Evolutionary conservation across 2,888 invertebrate species (phyloP), one percentile per base, ranked within the genome.

Genomic region (Xanthia icteritia): DNA sequence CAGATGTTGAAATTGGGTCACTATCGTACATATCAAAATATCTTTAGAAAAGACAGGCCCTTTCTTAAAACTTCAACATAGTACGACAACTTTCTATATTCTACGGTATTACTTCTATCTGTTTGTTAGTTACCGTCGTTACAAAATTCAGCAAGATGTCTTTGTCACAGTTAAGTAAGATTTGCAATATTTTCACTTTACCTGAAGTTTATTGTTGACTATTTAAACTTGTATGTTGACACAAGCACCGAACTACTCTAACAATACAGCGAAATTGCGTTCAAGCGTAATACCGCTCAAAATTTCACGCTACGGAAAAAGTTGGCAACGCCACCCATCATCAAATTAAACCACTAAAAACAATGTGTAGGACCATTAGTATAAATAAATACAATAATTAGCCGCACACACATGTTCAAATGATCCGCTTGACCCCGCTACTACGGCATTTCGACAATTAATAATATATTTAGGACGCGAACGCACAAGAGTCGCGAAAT

Each of bases 401-500:
- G 54, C 20, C 36, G 60, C 73, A 77, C 71, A 51, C 20, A 56
- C 31, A 63, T 79, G 63, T 85, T 68, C 70, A 78, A 86, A 88
- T 74, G 78, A 77, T 81, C 67, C 75, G 70, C 27, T 77, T 89
- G 89, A 89, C 90, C 92, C 89, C 84, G 82, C 82, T 61, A 13
- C 11, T 60, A 39, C 58, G 45, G 77, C 73, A 88, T 92, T 92
- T 90, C 91, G 87, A 86, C 91, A 91, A 91, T 91, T 88, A 88
- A 89, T 92, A 83, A 77, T 70, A 80, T 89, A 92, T 92, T 91
- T 90, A 88, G 92, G 88, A 76, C 90, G 91, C 92, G 90, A 89
- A 80, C 90, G 84, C 80, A 61, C 79, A 77, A 83, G 87, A 89
- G 84, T 90, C 89, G 92, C 91, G 89, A 88, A 90, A 90, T 66